phyloP scores from a whole-genome alignment of 2,797 vertebrate species.

The Phoeniculus purpureus region DNA sequence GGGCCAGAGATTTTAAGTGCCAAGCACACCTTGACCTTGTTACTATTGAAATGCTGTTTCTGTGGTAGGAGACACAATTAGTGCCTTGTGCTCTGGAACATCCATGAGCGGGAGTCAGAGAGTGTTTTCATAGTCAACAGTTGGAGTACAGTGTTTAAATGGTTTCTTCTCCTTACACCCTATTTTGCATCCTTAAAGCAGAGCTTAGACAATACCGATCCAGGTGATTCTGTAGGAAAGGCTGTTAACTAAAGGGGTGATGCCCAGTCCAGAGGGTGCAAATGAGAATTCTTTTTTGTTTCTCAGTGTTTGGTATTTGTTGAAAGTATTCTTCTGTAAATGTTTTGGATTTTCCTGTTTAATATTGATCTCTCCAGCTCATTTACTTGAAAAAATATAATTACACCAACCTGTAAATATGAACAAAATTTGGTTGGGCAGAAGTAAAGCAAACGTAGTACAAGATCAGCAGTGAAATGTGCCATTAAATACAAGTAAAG shows the following conservation, averaged over 20 bases:
- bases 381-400: background rate
- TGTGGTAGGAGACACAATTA: fast-evolving
- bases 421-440: background rate
- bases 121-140: background rate
- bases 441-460: background rate
- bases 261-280: background rate
- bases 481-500: background rate
- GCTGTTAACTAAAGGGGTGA: background rate
- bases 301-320: background rate
- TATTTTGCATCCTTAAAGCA: background rate
- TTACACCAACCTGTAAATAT: background rate
- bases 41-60: background rate
- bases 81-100: background rate
- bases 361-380: background rate
- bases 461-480: background rate
- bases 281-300: background rate
- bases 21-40: background rate
- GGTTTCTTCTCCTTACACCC: background rate
- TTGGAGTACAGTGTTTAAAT: background rate
- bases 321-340: background rate
- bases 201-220: background rate
- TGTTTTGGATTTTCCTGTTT: background rate
- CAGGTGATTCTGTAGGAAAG: background rate
- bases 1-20: background rate
- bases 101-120: background rate